Base-by-base conservation (phyloP, 2,113 vertebrate genomes). In the Callocephalon fimbriatum region DNA sequence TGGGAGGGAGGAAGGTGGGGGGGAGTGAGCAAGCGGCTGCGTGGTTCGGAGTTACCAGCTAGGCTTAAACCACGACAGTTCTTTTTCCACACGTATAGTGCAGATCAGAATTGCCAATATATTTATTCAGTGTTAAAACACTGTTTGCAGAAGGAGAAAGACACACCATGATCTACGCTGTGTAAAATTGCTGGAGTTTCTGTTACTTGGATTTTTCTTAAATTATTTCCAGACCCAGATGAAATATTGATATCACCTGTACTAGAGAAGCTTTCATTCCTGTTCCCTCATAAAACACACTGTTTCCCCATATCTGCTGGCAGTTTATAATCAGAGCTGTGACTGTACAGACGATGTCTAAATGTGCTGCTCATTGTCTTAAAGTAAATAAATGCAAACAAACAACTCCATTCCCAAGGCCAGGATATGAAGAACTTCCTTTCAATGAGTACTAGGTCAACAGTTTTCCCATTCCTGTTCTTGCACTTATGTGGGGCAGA, bases 71-170 rank as follows among this genome's bases (percentile, higher is more conserved):
- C 38, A 38, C 38, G 38, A 38, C 38, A 38, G 38, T 38, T 38
- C 38, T 38, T 38, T 38, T 38, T 10, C 38, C 38, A 38, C 38
- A 4, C 10, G 38, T 29, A n/a, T 83, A 45, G 19, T 0, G 0
- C 40, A 54, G 56, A 50, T 10, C 65, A 71, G 66, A 88, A 32
- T 25, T 47, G 47, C 9, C 54, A 63, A 29, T 79, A 25, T 50
- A 26, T 50, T 84, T 74, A 56, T 40, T 77, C 61, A 44, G 8
- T 35, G 27, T 53, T 66, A 70, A 77, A 93, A 80, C 10, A 13
- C 15, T 47, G 12, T 54, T 58, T 75, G 32, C 6, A 48, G 65
- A 47, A 42, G 19, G 23, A n/a, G 22, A 67, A 71, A 62, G 37
- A 40, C 12, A 38, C 38, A 44, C 7, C 12, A 12, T 31, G 2